Conservation (phyloP, 2,113 vertebrate genomes). For the Mohoua ochrocephala region DNA sequence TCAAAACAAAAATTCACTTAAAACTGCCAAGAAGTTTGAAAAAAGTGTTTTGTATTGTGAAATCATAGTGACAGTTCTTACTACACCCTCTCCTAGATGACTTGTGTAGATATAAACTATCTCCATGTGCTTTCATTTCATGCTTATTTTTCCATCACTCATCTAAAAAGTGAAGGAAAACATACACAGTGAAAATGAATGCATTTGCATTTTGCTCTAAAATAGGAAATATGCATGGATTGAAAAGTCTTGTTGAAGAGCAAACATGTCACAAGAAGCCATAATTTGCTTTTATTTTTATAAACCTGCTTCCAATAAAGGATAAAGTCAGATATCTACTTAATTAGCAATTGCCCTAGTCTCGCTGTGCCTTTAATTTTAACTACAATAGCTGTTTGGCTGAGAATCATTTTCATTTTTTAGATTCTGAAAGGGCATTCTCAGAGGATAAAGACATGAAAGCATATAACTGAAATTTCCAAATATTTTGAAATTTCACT, state of each 20-base stretch:
- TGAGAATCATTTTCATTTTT: slow-evolving; percentile 26
- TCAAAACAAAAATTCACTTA: slow-evolving; percentile 62
- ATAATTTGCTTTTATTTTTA: slow-evolving; percentile 53
- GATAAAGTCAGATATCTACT: slow-evolving; percentile 40
- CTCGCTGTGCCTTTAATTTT: slow-evolving; percentile 63
- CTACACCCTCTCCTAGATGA: slow-evolving; percentile 67
- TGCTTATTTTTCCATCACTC: slow-evolving; percentile 69
- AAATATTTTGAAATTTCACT: slow-evolving; percentile 59
- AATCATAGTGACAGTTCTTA: slow-evolving; percentile 65
- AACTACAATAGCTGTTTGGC: slow-evolving; percentile 49
- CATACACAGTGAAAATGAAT: slow-evolving; percentile 31
- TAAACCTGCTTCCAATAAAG: slow-evolving; percentile 37
- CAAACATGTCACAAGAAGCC: slow-evolving; percentile 36
- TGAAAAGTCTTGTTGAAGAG: not conserved
- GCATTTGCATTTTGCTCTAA: slow-evolving; percentile 35
- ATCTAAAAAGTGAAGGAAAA: slow-evolving; percentile 57
- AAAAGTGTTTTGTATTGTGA: slow-evolving; percentile 63
- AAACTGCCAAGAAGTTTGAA: slow-evolving; percentile 55
- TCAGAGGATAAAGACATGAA: slow-evolving; percentile 49
- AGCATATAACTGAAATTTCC: slow-evolving; percentile 34
- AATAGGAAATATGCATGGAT: slow-evolving; percentile 35
- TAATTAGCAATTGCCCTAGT: slow-evolving; percentile 34
- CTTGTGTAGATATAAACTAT: slow-evolving; percentile 67
- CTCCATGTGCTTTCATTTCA: slow-evolving; percentile 60
- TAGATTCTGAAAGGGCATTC: slow-evolving; percentile 40